Evolutionary conservation across 2,888 invertebrate species (phyloP).

Genomic region (Zootermopsis nevadensis): DNA sequence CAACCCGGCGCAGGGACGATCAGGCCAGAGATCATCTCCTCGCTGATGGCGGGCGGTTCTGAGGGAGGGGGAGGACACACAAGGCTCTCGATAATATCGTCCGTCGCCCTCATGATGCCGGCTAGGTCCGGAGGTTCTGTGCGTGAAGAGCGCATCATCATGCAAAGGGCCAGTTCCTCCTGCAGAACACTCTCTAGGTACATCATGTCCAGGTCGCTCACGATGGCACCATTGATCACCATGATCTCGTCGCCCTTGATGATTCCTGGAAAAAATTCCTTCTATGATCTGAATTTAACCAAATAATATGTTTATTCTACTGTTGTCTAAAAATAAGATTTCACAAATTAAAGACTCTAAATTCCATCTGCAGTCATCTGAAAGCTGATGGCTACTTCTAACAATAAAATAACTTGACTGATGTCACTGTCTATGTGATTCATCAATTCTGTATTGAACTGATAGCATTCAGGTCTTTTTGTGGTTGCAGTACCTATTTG

Average conservation of each 20-base stretch:
- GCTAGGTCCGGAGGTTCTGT: constrained; percentile 69
- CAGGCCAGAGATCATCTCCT: constrained; percentile 95
- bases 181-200: constrained; percentile 96
- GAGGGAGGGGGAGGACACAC: constrained; percentile 97
- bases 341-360: too few species aligned
- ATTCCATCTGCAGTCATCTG: too few species aligned
- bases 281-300: background rate
- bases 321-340: too few species aligned
- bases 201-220: constrained; percentile 99
- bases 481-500: too few species aligned
- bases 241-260: constrained; percentile 98
- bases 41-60: constrained; percentile 92
- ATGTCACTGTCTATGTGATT: too few species aligned
- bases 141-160: constrained; percentile 90
- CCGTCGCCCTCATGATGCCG: constrained; percentile 78
- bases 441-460: too few species aligned
- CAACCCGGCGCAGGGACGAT: constrained; percentile 97
- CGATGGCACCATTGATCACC: constrained; percentile 98
- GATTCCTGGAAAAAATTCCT: constrained; percentile 75
- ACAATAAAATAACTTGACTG: too few species aligned
- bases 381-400: too few species aligned
- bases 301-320: too few species aligned
- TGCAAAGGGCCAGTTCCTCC: constrained; percentile 92
- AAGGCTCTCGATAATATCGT: constrained; percentile 94
- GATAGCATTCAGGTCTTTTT: too few species aligned